phyloP scores from a whole-genome alignment of 2,888 invertebrate species.

The Pheosia tremula region DNA sequence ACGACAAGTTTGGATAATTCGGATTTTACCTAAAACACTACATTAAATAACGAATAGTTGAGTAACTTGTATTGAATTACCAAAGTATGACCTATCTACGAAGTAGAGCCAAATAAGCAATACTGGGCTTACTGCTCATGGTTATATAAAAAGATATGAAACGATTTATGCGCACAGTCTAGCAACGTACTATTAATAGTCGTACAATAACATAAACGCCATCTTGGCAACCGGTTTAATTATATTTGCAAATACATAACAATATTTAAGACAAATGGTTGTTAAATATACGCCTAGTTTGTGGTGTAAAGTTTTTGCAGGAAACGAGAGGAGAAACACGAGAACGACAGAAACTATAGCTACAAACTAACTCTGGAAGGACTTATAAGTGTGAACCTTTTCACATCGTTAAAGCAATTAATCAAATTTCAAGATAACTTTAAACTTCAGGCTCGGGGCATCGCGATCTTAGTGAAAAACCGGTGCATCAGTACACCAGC shows the following conservation, averaged over 20 bases:
- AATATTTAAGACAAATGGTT: slow-evolving; percentile 32
- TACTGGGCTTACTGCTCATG: neutral
- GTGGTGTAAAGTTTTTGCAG: slow-evolving; percentile 38
- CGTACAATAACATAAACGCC: slow-evolving; percentile 25
- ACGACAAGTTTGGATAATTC: too few species aligned
- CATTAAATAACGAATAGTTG: neutral
- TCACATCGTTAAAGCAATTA: too few species aligned
- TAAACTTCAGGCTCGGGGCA: too few species aligned
- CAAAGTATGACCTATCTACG: neutral
- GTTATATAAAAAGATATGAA: slow-evolving; percentile 18
- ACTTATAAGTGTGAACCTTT: too few species aligned
- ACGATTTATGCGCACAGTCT: slow-evolving; percentile 22
- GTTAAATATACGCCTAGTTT: slow-evolving; percentile 32
- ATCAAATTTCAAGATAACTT: too few species aligned
- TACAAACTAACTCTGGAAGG: too few species aligned
- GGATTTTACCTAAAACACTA: neutral
- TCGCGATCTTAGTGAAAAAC: too few species aligned
- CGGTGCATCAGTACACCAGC: too few species aligned
- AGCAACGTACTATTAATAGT: slow-evolving; percentile 23
- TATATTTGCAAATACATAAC: slow-evolving; percentile 28
- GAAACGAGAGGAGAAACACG: slow-evolving; percentile 41
- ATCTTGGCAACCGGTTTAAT: slow-evolving; percentile 30
- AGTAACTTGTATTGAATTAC: neutral
- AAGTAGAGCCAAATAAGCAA: too few species aligned
- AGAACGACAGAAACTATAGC: neutral